Evolutionary conservation across 2,888 invertebrate species (phyloP).

Genomic region (Synergus laeviventris): DNA sequence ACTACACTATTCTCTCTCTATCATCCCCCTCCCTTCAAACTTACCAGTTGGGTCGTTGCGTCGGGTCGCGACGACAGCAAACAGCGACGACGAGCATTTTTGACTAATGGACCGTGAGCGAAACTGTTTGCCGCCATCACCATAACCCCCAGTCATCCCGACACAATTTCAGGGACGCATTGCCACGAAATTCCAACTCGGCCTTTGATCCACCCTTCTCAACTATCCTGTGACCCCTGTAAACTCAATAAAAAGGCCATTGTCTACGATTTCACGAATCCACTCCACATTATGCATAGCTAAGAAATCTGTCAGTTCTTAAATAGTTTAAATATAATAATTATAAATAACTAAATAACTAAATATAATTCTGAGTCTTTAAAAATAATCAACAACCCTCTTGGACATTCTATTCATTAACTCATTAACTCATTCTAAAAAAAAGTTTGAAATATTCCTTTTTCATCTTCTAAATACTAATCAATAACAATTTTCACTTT

Average conservation of each 20-base stretch:
- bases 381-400: no score
- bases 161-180: slow-evolving; percentile 59
- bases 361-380: no score
- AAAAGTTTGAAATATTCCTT: no score
- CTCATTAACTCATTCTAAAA: no score
- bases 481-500: no score
- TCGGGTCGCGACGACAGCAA: slow-evolving; percentile 53
- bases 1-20: slow-evolving; percentile 36
- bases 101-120: slow-evolving; percentile 71
- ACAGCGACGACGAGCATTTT: slow-evolving; percentile 55
- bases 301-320: no score
- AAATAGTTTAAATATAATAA: no score
- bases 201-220: slow-evolving; percentile 53
- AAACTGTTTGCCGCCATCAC: slow-evolving; percentile 68
- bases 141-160: slow-evolving; percentile 61
- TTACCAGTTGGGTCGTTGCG: slow-evolving; percentile 52
- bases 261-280: not conserved
- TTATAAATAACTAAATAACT: no score
- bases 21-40: slow-evolving; percentile 41
- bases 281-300: not conserved
- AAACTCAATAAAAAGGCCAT: slow-evolving; percentile 50
- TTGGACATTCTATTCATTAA: no score
- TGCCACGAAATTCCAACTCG: slow-evolving; percentile 47
- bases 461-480: no score
- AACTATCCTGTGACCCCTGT: slow-evolving; percentile 43